phyloP scores from a whole-genome alignment of 2,888 invertebrate species.

The Poecilus cupreus region DNA sequence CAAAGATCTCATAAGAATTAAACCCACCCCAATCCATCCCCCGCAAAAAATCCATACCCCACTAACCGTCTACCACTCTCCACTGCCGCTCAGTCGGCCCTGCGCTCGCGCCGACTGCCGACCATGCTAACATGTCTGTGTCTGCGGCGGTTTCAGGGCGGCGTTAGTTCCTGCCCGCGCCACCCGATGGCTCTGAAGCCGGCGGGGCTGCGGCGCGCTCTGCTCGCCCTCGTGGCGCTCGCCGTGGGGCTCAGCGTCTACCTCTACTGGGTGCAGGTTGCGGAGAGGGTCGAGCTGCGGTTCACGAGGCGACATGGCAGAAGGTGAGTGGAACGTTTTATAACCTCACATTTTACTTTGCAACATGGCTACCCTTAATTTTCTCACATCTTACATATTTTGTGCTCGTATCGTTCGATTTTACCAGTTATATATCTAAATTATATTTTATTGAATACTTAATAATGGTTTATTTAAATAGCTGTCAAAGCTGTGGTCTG shows the following conservation, averaged over 20 bases:
- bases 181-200: conserved; percentile 50
- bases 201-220: conserved; percentile 75
- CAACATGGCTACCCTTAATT: too few species aligned
- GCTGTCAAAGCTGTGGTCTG: too few species aligned
- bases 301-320: not conserved
- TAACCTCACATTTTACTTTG: too few species aligned
- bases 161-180: not conserved
- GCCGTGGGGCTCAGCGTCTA: conserved; percentile 75
- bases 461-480: too few species aligned
- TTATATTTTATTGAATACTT: too few species aligned
- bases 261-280: conserved; percentile 72
- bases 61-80: not conserved
- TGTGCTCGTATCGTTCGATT: too few species aligned
- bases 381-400: too few species aligned
- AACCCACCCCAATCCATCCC: not conserved
- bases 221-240: conserved; percentile 74
- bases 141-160: conserved; percentile 31
- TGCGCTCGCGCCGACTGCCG: not conserved
- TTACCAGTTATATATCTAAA: too few species aligned
- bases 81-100: not conserved
- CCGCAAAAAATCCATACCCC: conserved; percentile 14
- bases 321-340: conserved; percentile 8
- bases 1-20: not conserved
- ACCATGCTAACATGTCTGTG: not conserved
- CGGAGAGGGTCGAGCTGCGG: not conserved